Conservation (phyloP, 2,888 invertebrate species). For the Xestia sexstrigata region DNA sequence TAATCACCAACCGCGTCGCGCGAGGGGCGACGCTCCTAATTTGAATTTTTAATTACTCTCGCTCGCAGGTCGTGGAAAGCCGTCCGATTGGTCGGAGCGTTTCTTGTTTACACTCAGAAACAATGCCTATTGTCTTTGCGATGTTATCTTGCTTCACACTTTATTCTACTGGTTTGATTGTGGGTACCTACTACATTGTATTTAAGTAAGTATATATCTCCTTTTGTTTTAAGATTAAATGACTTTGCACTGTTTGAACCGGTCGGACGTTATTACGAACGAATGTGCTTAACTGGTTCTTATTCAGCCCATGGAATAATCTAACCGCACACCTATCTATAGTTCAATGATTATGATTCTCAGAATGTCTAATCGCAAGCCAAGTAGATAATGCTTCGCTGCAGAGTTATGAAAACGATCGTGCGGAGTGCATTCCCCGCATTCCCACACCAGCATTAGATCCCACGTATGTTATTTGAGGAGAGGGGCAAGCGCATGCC, state of each 20-base stretch:
- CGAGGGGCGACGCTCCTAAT: slow-evolving; percentile 86
- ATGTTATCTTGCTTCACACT: slow-evolving; percentile 67
- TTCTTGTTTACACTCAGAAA: slow-evolving; percentile 79
- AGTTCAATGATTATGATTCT: slow-evolving; percentile 47
- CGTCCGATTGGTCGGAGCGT: slow-evolving; percentile 81
- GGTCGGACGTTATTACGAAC: slow-evolving; percentile 18
- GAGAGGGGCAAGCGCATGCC: slow-evolving; percentile 74
- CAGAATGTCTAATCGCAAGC: slow-evolving; percentile 53
- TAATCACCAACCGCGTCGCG: slow-evolving; percentile 86
- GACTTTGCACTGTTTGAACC: slow-evolving; percentile 38
- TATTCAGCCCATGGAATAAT: slow-evolving; percentile 11
- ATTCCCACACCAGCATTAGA: slow-evolving; percentile 71
- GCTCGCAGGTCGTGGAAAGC: slow-evolving; percentile 65
- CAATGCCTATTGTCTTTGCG: slow-evolving; percentile 83
- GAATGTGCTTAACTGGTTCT: not conserved
- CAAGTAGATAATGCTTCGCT: slow-evolving; percentile 55
- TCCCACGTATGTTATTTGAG: slow-evolving; percentile 66
- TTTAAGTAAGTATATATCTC: slow-evolving; percentile 34
- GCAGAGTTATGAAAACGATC: slow-evolving; percentile 56
- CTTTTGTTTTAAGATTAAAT: slow-evolving; percentile 52
- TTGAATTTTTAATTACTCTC: slow-evolving; percentile 89
- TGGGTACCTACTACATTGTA: slow-evolving; percentile 50
- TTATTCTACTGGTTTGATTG: slow-evolving; percentile 60
- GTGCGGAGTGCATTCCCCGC: slow-evolving; percentile 72
- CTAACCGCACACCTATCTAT: slow-evolving; percentile 22